These are phyloP conservation scores for Noctua janthina DNA, from an alignment of 2,888 invertebrate species.

Conservation along the genomic window DNA sequence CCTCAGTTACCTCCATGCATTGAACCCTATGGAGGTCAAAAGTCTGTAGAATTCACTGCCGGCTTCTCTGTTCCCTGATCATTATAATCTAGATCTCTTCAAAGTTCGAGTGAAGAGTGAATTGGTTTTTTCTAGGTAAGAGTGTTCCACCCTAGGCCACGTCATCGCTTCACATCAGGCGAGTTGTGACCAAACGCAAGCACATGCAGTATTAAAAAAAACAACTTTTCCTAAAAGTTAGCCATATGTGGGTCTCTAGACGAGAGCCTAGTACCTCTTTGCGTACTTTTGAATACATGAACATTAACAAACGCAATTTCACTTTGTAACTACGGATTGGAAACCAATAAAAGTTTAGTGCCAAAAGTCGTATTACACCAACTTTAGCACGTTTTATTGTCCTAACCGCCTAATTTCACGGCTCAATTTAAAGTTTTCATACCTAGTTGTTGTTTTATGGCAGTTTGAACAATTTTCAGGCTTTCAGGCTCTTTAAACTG, in stretches of 20 bases:
- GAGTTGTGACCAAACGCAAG: no score
- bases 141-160: no score
- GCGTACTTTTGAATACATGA: neutral
- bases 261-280: neutral
- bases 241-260: neutral
- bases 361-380: conserved; percentile 17
- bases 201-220: no score
- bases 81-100: no score
- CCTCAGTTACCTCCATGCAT: neutral
- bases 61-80: no score
- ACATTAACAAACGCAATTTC: neutral
- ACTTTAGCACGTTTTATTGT: conserved; percentile 29
- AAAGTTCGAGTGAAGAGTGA: no score
- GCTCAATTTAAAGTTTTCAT: conserved; percentile 49
- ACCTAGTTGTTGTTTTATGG: conserved; percentile 30
- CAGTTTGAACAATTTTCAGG: conserved; percentile 28
- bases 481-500: conserved; percentile 3
- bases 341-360: conserved; percentile 31
- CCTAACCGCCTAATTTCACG: conserved; percentile 18
- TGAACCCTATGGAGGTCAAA: neutral
- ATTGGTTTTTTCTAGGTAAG: no score
- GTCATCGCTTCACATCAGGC: no score
- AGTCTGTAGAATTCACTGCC: no score
- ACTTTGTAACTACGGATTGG: conserved; percentile 8
- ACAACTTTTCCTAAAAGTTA: no score